phyloP scores from a whole-genome alignment of 2,888 invertebrate species.

The Clunio marinus region DNA sequence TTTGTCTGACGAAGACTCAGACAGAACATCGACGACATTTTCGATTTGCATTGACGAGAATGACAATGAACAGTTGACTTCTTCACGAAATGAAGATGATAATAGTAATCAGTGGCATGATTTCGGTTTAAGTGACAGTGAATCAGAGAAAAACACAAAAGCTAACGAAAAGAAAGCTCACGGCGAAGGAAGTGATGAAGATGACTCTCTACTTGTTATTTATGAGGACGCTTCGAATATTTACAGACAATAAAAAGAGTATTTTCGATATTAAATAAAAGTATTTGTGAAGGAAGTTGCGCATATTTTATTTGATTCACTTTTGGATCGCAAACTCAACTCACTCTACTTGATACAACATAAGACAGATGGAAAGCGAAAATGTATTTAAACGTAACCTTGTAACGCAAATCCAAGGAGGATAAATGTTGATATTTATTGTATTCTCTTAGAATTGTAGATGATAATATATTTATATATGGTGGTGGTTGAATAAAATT shows the following conservation, averaged over 20 bases:
- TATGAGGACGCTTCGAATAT: constrained; percentile 42
- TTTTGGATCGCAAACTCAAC: no score
- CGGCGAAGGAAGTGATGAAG: constrained; percentile 51
- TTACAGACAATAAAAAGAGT: constrained; percentile 12
- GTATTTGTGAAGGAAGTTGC: not conserved
- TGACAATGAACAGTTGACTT: constrained; percentile 28
- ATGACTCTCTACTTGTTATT: constrained; percentile 51
- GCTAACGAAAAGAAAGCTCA: constrained; percentile 49
- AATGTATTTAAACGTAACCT: not conserved
- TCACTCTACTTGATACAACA: not conserved
- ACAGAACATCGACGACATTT: constrained; percentile 20
- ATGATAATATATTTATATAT: not conserved
- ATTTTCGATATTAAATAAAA: no score
- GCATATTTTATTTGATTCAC: not conserved
- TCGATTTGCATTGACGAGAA: constrained; percentile 21
- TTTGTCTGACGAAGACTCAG: constrained; percentile 41
- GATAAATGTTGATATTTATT: not conserved
- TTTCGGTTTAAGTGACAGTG: not conserved
- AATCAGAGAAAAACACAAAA: not conserved
- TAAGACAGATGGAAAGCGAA: not conserved
- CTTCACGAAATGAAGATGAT: not conserved
- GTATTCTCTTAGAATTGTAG: not conserved
- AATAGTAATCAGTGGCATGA: constrained; percentile 29
- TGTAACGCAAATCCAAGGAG: not conserved
- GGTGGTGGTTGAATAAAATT: not conserved